Evolutionary conservation across 2,113 vertebrate species (phyloP).

Genomic region (Ictidomys tridecemlineatus): DNA sequence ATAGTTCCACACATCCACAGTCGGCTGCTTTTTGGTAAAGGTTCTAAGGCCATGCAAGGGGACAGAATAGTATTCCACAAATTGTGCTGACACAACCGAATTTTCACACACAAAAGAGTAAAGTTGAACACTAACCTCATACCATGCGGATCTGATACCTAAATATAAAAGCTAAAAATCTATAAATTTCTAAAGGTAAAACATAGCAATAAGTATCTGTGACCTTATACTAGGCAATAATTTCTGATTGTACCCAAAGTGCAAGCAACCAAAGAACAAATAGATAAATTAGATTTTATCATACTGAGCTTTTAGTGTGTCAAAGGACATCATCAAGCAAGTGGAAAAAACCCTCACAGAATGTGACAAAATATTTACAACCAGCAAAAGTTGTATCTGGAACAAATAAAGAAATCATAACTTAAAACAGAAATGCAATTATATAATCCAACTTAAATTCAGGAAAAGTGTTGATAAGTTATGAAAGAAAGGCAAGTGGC

Average conservation of each 20-base stretch:
- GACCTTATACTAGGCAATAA: neutral
- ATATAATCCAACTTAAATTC: neutral
- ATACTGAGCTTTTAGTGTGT: neutral
- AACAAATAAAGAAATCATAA: neutral
- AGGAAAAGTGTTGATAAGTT: neutral
- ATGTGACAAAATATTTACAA: neutral
- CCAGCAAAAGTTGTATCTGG: neutral
- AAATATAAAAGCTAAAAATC: neutral
- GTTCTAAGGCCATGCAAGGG: too few relatives aligned
- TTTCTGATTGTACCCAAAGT: neutral
- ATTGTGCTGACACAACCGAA: neutral
- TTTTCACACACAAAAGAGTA: neutral
- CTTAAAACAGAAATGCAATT: neutral
- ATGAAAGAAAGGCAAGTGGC: neutral
- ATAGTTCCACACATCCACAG: neutral
- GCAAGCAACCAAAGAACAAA: neutral
- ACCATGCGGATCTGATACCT: neutral
- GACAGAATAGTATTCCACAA: neutral
- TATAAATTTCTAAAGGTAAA: neutral
- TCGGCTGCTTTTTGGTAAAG: neutral
- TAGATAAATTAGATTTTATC: neutral
- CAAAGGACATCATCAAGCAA: neutral
- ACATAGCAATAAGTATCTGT: neutral
- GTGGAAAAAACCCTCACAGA: neutral
- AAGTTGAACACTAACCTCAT: neutral